Evolutionary conservation across 2,113 vertebrate genomes (phyloP), one percentile per base, ranked within the genome.

Genomic region (Ascaphus truei): DNA sequence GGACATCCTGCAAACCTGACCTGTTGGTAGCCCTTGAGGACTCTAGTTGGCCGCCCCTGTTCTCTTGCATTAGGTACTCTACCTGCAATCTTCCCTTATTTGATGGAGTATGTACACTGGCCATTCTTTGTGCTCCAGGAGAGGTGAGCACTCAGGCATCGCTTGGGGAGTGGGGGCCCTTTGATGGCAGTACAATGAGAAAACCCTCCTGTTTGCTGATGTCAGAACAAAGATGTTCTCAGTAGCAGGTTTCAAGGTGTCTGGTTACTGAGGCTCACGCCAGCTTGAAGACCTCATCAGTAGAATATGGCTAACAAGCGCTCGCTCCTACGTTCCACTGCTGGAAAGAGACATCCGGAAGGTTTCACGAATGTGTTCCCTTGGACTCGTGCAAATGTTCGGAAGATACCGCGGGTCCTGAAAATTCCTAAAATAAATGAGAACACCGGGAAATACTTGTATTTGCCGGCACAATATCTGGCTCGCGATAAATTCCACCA

Each of bases 121-220:
- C 59, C 62, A 55, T 55, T 65, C 62, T 55, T 53, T 41, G 62
- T 45, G 50, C 33, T 26, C 27, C 8, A 20, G 57, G 13, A 20
- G 51, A 26, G 37, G 58, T 71, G 68, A 66, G 25, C 8, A 18
- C 10, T 12, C 29, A 48, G 27, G n/a, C n/a, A n/a, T n/a, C n/a
- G n/a, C n/a, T n/a, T n/a, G n/a, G 39, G 25, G 47, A 43, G 33
- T 30, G 30, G 23, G n/a, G 20, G 33, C 29, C 22, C 39, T 51
- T 60, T 48, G 43, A 69, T n/a, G 45, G 16, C 15, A 55, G 27
- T 59, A 51, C 55, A 69, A 69, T 59, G 26, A 26, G 66, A 68
- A 27, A 39, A 60, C 9, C 47, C 65, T 58, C 12, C 39, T 8
- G 39, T 68, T 59, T 34, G 41, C 22, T 48, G 52, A 69, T 48